Evolutionary conservation across 2,113 vertebrate species (phyloP).

Genomic region (Hystrix cristata): DNA sequence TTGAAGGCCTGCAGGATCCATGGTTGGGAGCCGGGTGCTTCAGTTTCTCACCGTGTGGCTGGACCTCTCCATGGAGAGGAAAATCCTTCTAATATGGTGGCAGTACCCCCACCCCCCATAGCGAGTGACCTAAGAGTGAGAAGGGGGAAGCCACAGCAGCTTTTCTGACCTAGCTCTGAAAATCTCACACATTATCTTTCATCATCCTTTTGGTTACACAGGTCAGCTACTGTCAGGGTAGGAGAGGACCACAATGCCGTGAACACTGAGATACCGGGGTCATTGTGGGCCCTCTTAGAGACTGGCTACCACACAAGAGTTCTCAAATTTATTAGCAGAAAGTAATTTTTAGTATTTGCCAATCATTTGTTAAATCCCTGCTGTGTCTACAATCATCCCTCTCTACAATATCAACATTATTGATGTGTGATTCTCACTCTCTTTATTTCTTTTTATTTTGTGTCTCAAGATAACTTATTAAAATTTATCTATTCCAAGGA

Average conservation of each 20-base stretch:
- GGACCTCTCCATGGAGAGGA: background rate
- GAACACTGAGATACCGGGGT: background rate
- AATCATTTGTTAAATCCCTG: background rate
- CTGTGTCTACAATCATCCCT: background rate
- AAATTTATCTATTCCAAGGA: background rate
- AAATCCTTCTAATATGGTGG: background rate
- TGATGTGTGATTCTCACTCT: background rate
- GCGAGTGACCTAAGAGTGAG: background rate
- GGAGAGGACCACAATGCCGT: background rate
- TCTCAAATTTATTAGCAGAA: background rate
- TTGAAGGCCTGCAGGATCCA: background rate
- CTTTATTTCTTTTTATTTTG: background rate
- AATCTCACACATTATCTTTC: background rate
- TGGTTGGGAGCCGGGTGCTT: background rate
- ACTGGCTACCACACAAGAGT: background rate
- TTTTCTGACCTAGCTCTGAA: background rate
- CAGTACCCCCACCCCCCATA: no score
- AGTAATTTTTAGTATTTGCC: background rate
- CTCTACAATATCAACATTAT: background rate
- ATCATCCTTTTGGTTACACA: background rate
- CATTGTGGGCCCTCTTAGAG: background rate
- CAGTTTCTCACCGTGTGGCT: background rate
- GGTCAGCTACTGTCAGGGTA: background rate
- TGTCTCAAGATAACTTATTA: constrained; percentile 2
- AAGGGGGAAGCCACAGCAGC: background rate